A percentile compares a stretch with the other conserved stretches of the same genome.
phyloP scores from a whole-genome alignment of 2,888 invertebrate genomes.

The Rhingia campestris region DNA sequence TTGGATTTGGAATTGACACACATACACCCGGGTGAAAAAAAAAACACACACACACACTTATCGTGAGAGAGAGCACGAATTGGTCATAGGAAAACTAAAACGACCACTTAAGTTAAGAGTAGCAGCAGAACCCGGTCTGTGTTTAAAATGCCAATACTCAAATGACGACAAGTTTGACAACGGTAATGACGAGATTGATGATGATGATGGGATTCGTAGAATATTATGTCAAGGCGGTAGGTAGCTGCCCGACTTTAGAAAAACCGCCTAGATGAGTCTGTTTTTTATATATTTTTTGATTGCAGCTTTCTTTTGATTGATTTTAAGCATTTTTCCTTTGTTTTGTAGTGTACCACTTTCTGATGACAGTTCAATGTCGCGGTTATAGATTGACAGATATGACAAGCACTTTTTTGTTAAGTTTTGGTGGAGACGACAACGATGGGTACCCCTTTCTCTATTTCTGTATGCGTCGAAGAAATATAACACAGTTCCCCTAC shows the following conservation, averaged over 20 bases:
- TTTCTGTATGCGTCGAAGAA: constrained; percentile 42
- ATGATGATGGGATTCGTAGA: constrained; percentile 37
- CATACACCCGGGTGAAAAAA: constrained; percentile 9
- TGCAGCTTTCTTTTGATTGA: constrained; percentile 15
- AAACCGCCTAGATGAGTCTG: not conserved
- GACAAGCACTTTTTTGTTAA: constrained; percentile 9
- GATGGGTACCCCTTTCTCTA: constrained; percentile 50
- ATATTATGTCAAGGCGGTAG: constrained; percentile 16
- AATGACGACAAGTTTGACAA: constrained; percentile 41
- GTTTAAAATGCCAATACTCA: constrained; percentile 34
- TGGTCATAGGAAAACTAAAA: constrained; percentile 19
- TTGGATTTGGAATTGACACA: constrained; percentile 32
- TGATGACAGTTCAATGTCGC: constrained; percentile 30
- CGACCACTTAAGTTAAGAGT: constrained; percentile 37
- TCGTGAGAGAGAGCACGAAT: constrained; percentile 4
- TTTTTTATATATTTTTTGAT: not conserved
- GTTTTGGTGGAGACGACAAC: constrained; percentile 33
- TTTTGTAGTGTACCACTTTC: constrained; percentile 33
- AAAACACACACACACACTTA: not conserved
- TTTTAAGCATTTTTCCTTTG: constrained; percentile 41
- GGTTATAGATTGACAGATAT: constrained; percentile 45
- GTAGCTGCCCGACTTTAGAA: constrained; percentile 1
- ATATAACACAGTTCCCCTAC: constrained; percentile 62
- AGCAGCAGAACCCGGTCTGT: constrained; percentile 5
- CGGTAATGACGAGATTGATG: constrained; percentile 38